Percentiles rank a stretch among this genome's conserved stretches.
phyloP scores from a whole-genome alignment of 2,113 vertebrate species.

The Pedionomus torquatus region DNA sequence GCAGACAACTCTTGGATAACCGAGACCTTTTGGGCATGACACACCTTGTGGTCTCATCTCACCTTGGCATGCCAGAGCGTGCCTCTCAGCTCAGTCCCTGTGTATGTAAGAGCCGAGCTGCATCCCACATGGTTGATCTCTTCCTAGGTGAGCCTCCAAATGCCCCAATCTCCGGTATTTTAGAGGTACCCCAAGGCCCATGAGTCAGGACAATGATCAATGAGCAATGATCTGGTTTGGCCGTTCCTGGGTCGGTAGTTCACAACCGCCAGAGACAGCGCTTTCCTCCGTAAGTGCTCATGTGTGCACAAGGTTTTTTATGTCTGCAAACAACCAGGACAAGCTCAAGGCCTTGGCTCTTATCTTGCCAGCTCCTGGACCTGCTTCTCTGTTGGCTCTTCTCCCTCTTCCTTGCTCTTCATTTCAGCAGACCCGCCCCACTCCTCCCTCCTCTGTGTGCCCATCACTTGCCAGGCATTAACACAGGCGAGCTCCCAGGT shows the following conservation, averaged over 20 bases:
- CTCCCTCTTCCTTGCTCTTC: not conserved
- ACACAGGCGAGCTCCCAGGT: not conserved
- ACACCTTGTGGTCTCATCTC: fast-evolving
- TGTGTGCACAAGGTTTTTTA: not conserved
- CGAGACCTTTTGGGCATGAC: not conserved
- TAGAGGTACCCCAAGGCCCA: fast-evolving
- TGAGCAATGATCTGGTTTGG: fast-evolving
- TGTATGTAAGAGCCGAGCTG: not conserved
- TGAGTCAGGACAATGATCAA: fast-evolving
- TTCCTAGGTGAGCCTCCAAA: not conserved
- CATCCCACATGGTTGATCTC: not conserved
- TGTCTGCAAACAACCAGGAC: not conserved
- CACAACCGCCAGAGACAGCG: not conserved
- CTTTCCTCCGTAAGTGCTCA: fast-evolving
- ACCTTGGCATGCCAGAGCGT: not conserved
- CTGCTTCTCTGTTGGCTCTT: not conserved
- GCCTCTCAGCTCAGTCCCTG: not conserved
- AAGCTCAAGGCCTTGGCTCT: not conserved
- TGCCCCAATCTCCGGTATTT: fast-evolving
- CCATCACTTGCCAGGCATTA: not conserved
- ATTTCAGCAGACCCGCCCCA: not conserved
- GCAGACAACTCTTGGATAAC: not conserved
- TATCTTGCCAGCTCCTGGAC: not conserved
- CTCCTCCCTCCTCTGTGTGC: not conserved
- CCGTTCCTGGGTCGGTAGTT: not conserved